Evolutionary conservation across 1,140 invertebrate genomes (phyloP), one percentile per base, ranked within the genome.

Genomic region (Lepidurus couesii): DNA sequence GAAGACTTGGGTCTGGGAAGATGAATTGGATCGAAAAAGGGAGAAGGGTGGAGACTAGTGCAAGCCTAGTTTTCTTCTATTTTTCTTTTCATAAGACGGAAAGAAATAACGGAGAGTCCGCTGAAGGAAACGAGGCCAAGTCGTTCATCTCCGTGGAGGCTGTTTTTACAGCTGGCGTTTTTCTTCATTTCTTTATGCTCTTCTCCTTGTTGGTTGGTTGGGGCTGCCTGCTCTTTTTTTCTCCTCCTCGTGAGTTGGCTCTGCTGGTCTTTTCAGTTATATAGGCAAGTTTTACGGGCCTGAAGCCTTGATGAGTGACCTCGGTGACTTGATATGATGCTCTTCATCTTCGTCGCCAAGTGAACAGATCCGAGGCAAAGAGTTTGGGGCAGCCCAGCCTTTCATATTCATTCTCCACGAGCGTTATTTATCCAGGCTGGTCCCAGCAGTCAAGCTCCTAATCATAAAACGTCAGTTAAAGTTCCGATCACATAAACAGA

Each of bases 281-380:
- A 65, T 65, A 65, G 53, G 53, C 53, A 9, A 65, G 53, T 65
- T 65, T 65, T 65, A 65, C 13, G 16, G 13, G 16, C 13, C 53
- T 65, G 16, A 65, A 65, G 53, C 21, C 53, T 65, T 65, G 53
- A 65, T 16, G 53, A 65, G 53, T 65, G 53, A 65, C 53, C 53
- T 65, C n/a, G 53, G 53, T 65, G 53, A 65, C 53, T 65, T 65
- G 53, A 65, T 65, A 65, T 65, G 53, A 65, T 65, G 53, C 53
- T 65, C 53, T 65, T 65, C 53, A 65, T 65, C 53, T 65, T 65
- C 53, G 13, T 65, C 53, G 16, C 53, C 21, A 6, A 65, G 53
- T 65, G 53, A 65, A 16, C 53, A 65, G 53, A 65, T 21, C 53
- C 53, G 21, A 11, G 13, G 53, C 53, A 65, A 7, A 13, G 21